Evolutionary conservation across 1,140 invertebrate species (phyloP).

Genomic region (Drosophila funebris): DNA sequence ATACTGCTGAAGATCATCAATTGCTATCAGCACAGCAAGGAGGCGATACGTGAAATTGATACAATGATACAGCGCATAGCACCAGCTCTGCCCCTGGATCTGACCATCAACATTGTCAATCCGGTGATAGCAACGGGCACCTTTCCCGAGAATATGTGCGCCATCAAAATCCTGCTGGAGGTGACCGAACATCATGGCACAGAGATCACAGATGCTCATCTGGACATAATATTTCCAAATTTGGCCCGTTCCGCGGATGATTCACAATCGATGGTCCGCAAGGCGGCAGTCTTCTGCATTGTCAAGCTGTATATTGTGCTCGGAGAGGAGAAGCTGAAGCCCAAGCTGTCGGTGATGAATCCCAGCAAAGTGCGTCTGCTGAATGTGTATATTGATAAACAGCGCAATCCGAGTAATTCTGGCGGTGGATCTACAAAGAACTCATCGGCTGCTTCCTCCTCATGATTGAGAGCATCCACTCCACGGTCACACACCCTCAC

Average conservation of each 20-base stretch:
- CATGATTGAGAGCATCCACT: slow-evolving; percentile 69
- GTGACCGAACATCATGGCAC: slow-evolving; percentile 89
- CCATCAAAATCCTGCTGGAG: slow-evolving; percentile 96
- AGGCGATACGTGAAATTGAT: slow-evolving; percentile 86
- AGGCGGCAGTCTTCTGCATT: slow-evolving; percentile 97
- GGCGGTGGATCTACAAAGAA: slow-evolving; percentile 73
- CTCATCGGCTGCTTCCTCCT: slow-evolving; percentile 78
- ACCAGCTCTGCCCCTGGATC: slow-evolving; percentile 88
- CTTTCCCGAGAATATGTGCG: slow-evolving; percentile 94
- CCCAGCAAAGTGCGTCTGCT: slow-evolving; percentile 88
- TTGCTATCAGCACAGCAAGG: slow-evolving; percentile 91
- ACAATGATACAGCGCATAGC: slow-evolving; percentile 88
- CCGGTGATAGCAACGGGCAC: slow-evolving; percentile 94
- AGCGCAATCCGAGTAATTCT: slow-evolving; percentile 54
- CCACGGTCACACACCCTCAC: slow-evolving; percentile 29
- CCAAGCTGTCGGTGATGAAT: slow-evolving; percentile 90
- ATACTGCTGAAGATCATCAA: slow-evolving; percentile 94
- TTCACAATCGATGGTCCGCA: slow-evolving; percentile 94
- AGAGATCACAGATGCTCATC: slow-evolving; percentile 89
- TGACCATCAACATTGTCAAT: slow-evolving; percentile 86
- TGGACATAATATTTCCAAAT: slow-evolving; percentile 93
- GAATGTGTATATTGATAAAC: slow-evolving; percentile 80
- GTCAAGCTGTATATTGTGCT: slow-evolving; percentile 94
- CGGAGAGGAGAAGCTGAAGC: slow-evolving; percentile 92
- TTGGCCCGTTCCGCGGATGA: slow-evolving; percentile 95